Base-by-base conservation (phyloP, 2,888 invertebrate genomes). In the Homarus gammarus region DNA sequence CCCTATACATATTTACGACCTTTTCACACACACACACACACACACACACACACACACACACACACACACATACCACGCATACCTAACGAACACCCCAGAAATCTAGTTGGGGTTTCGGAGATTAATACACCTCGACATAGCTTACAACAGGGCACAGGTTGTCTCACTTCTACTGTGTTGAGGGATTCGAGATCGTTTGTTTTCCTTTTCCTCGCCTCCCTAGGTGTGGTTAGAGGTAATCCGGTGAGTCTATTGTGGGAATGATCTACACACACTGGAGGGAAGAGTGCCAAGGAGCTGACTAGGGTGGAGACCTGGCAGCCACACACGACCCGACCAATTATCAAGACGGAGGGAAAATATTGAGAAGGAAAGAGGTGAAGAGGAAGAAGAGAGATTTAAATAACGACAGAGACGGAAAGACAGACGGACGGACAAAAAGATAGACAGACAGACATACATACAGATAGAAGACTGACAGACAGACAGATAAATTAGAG, bases 401-500 rank as follows among this genome's bases (percentile, higher is more conserved):
- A 18, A 31, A 36, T 18, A 12, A 18, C 2, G 72, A 40, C 6
- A 56, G 56, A 56, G 56, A 18, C 2, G 31, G 70, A 36, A 31
- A 72, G 72, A 73, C n/a, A 73, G 73, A 73, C 27, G 27, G 70
- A 36, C 12, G 27, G 73, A 73, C 5, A 72, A 12, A 72, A 15
- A 36, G 40, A n/a, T 12, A 73, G 38, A 73, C 18, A 40, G 73
- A 73, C n/a, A 36, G 73, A 40, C n/a, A n/a, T 36, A n/a, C 36
- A 36, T 22, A 40, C 38, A 73, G 38, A 40, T 18, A 22, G 38
- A 40, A n/a, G 73, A n/a, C 36, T 15, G 40, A 40, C 38, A 73
- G 38, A 40, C 22, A 22, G 38, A 40, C 38, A 73, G 38, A n/a
- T 22, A 38, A 18, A n/a, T 2, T 40, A 15, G n/a, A 31, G 75